phyloP scores from a whole-genome alignment of 2,888 invertebrate species.

The Andrena minutula region DNA sequence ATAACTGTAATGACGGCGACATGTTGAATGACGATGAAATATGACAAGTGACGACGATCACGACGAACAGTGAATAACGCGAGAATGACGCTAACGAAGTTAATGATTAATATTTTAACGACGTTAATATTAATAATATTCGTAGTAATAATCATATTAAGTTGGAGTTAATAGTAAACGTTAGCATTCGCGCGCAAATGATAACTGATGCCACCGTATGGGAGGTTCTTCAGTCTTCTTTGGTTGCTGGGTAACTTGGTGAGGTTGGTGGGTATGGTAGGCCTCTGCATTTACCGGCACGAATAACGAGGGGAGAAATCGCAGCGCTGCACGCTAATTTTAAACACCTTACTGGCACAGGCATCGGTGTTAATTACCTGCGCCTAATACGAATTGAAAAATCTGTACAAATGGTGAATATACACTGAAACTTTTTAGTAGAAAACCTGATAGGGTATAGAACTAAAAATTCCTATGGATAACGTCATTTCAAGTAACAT shows the following conservation, averaged over 20 bases:
- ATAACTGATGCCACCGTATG: slow-evolving; percentile 81
- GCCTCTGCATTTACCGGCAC: slow-evolving; percentile 58
- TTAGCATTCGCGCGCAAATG: slow-evolving; percentile 75
- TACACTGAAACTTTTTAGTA: not conserved
- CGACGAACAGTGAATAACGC: slow-evolving; percentile 27
- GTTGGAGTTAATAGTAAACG: slow-evolving; percentile 70
- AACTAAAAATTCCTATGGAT: too few species aligned
- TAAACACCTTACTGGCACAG: too few species aligned
- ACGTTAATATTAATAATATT: slow-evolving; percentile 51
- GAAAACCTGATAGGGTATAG: too few species aligned
- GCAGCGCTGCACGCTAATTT: not conserved
- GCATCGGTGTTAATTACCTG: too few species aligned
- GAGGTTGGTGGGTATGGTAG: slow-evolving; percentile 74
- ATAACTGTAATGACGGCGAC: slow-evolving; percentile 28
- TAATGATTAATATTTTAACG: slow-evolving; percentile 29
- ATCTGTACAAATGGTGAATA: too few species aligned
- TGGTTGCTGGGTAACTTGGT: slow-evolving; percentile 87
- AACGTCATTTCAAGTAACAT: not conserved
- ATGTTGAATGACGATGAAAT: slow-evolving; percentile 21
- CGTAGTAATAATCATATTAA: slow-evolving; percentile 63
- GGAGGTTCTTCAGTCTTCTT: slow-evolving; percentile 87
- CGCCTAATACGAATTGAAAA: too few species aligned
- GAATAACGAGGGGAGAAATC: slow-evolving; percentile 37
- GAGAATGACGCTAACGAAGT: slow-evolving; percentile 3
- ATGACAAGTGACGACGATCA: slow-evolving; percentile 12